phyloP scores from a whole-genome alignment of 2,888 invertebrate genomes.

The Phragmatobia fuliginosa region DNA sequence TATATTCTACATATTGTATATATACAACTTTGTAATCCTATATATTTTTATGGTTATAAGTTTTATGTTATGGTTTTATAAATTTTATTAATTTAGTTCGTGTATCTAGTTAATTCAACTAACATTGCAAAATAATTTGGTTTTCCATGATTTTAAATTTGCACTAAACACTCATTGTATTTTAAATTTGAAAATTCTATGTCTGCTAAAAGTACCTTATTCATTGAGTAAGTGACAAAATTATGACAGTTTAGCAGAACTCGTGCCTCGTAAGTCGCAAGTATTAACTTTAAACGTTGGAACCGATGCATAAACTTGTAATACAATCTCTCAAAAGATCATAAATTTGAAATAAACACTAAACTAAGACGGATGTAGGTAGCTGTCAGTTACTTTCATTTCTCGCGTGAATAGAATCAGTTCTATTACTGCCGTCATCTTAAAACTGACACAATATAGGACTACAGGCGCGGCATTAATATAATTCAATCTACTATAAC shows the following conservation, averaged over 20 bases:
- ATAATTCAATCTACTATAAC: slow-evolving; percentile 52
- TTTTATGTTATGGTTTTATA: too few species aligned
- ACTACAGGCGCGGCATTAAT: slow-evolving; percentile 50
- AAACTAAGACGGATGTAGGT: slow-evolving; percentile 49
- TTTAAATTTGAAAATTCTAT: too few species aligned
- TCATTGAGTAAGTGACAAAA: too few species aligned
- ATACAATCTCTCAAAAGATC: slow-evolving; percentile 38
- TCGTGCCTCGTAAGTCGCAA: slow-evolving; percentile 7
- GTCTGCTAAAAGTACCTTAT: too few species aligned
- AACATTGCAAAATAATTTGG: too few species aligned
- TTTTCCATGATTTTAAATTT: too few species aligned
- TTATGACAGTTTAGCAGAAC: slow-evolving; percentile 8
- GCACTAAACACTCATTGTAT: too few species aligned
- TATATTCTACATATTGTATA: too few species aligned
- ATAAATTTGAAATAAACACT: slow-evolving; percentile 42
- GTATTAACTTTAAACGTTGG: slow-evolving; percentile 17
- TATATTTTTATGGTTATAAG: too few species aligned
- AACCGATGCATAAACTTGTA: slow-evolving; percentile 22
- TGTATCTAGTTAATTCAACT: too few species aligned
- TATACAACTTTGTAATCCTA: too few species aligned
- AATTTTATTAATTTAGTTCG: too few species aligned
- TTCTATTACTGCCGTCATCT: slow-evolving; percentile 61
- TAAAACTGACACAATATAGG: slow-evolving; percentile 62
- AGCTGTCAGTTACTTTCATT: slow-evolving; percentile 78
- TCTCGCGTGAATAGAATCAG: slow-evolving; percentile 81